Evolutionary conservation across 2,888 invertebrate genomes (phyloP), one percentile per base, ranked within the genome.

Genomic region (Scaptomyza parva): DNA sequence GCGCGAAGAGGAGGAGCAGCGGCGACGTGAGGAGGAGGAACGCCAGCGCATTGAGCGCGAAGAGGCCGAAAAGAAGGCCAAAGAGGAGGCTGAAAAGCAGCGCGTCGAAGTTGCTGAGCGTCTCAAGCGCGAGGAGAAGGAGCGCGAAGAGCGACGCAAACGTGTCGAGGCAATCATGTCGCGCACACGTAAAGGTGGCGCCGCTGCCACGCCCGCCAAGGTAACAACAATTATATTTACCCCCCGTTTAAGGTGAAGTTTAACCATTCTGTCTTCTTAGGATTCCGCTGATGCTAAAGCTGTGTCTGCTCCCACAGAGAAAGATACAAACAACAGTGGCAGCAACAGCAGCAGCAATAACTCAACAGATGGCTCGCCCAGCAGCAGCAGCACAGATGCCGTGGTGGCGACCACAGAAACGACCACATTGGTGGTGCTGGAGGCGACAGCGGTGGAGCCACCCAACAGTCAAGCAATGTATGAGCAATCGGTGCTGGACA

Each of bases 151-250:
- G 63, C 93, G 98, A 86, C 96, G 97, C 86, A 97, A 97, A 92
- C 93, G 97, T 61, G 97, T 98, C 22, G 97, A 97, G 92, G 97
- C 97, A 58, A 98, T 98, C 88, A 98, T 98, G 98, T 94, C 95
- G 54, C 93, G 98, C 86, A 98, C 97, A n/a, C 93, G 97, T 60
- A 91, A 90, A 70, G 86, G 76, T 12, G 88, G 78, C 39, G 70
- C 82, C 18, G 55, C 76, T 22, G 69, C 68, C 66, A 91, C 91
- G 44, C 91, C 91, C 62, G 81, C 88, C 47, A 92, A 92, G 87
- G 92, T 91, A 75, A 6, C 12, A 14, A 11, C n/a, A n/a, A n/a
- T n/a, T n/a, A n/a, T n/a, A n/a, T n/a, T n/a, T n/a, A n/a, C n/a
- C n/a, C n/a, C n/a, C n/a, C n/a, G n/a, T n/a, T n/a, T n/a, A n/a